These are phyloP conservation scores for Todus mexicanus DNA, from an alignment of 2,797 vertebrate genomes.

Conservation along the genomic window DNA sequence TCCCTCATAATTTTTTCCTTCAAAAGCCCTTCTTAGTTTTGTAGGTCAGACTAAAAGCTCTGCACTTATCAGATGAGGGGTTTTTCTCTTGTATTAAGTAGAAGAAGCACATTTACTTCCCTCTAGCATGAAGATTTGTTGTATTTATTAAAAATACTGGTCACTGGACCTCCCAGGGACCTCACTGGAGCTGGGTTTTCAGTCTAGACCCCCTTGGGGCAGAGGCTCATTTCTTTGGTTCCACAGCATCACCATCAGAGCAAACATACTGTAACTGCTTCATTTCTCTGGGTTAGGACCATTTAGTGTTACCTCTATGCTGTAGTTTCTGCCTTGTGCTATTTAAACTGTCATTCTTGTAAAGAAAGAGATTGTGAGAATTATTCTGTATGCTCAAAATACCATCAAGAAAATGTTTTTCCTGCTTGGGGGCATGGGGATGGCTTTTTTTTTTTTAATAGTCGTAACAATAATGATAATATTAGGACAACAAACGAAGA, in stretches of 20 bases:
- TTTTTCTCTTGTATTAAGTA: not conserved
- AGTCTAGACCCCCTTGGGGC: not conserved
- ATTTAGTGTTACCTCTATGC: not conserved
- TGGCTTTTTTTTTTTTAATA: conserved; percentile 10
- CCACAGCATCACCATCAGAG: not conserved
- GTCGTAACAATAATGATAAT: conserved; percentile 25
- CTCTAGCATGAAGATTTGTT: not conserved
- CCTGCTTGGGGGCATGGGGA: not conserved
- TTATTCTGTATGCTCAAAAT: conserved; percentile 10
- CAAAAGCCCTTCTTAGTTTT: not conserved
- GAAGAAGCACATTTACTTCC: not conserved
- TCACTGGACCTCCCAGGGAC: not conserved
- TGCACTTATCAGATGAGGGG: not conserved
- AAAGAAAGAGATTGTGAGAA: not conserved
- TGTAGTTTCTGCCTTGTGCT: not conserved
- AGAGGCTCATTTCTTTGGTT: not conserved
- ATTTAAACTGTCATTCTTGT: conserved; percentile 7
- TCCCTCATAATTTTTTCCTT: not conserved
- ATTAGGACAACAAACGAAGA: conserved; percentile 38
- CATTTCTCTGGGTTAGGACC: not conserved
- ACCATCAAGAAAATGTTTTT: conserved; percentile 20
- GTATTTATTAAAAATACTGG: not conserved
- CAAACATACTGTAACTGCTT: not conserved
- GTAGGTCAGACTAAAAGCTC: conserved; percentile 16
- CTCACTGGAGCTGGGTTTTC: not conserved